These are phyloP conservation scores for Holothuria glaberrima DNA, from an alignment of 35 echinoderm and acorn worm genomes.

Conservation along the genomic window DNA sequence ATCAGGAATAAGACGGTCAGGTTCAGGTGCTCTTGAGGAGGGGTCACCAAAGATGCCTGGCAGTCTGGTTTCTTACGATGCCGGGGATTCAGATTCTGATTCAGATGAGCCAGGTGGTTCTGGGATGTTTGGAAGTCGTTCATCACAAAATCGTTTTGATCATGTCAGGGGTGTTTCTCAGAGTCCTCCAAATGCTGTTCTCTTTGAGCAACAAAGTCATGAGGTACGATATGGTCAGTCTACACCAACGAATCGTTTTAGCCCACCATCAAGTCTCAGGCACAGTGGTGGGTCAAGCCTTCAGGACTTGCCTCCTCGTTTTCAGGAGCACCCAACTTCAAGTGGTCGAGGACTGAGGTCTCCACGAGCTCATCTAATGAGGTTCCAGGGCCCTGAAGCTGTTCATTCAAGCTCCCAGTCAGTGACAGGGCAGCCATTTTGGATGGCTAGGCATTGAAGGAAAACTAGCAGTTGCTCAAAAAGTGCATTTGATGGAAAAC, in stretches of 20 bases:
- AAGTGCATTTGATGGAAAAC: too few relatives aligned
- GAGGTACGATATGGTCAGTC: background rate
- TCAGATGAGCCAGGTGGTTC: slow-evolving; percentile 8
- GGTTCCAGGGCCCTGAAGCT: background rate
- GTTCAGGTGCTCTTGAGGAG: background rate
- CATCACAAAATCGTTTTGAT: slow-evolving; percentile 33
- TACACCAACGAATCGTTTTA: background rate
- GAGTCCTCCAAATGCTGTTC: slow-evolving; percentile 8
- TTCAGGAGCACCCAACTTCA: slow-evolving; percentile 8
- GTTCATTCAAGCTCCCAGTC: background rate
- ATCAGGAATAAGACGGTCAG: slow-evolving; percentile 9
- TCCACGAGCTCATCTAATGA: background rate
- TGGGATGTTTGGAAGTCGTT: background rate
- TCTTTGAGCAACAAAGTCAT: background rate
- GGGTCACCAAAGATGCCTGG: background rate
- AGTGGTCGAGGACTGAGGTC: background rate
- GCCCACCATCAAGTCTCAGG: slow-evolving; percentile 4
- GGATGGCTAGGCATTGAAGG: slow-evolving; percentile 37
- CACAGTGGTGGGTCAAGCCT: background rate
- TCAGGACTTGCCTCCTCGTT: slow-evolving; percentile 16
- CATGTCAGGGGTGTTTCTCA: background rate
- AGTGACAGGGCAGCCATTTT: slow-evolving; percentile 36
- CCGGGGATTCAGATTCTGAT: slow-evolving; percentile 11
- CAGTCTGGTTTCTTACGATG: slow-evolving; percentile 31
- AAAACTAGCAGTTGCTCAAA: too few relatives aligned